A percentile compares a stretch with the other conserved stretches of the same genome.
Evolutionary conservation across 2,888 invertebrate species (phyloP).

Genomic region (Xanthia togata): DNA sequence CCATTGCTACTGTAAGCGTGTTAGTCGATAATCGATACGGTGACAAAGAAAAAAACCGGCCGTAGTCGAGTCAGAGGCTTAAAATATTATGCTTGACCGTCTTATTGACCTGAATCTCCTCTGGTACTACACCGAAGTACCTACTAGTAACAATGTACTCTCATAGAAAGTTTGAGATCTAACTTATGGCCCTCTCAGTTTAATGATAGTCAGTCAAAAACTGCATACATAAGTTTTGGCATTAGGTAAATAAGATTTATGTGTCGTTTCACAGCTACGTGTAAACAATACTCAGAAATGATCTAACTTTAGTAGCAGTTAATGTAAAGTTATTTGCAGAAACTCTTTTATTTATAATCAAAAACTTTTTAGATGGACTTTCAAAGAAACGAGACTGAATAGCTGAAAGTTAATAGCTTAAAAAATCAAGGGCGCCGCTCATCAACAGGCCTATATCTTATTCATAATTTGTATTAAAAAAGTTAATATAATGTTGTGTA

Average conservation of each 20-base stretch:
- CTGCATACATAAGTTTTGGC: constrained; percentile 47
- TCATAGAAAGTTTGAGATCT: constrained; percentile 40
- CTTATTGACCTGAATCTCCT: constrained; percentile 24
- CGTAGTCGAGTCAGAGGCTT: neutral
- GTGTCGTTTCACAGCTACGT: constrained; percentile 25
- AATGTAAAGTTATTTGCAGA: constrained; percentile 36
- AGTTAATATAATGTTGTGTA: constrained; percentile 17
- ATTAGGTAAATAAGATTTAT: constrained; percentile 57
- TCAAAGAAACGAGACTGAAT: constrained; percentile 1
- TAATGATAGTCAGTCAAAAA: constrained; percentile 52
- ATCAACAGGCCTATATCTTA: constrained; percentile 23
- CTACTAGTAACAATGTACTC: constrained; percentile 47
- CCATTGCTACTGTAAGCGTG: neutral
- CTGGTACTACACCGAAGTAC: constrained; percentile 14
- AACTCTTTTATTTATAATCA: constrained; percentile 27
- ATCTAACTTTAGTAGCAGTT: constrained; percentile 35
- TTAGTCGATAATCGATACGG: neutral
- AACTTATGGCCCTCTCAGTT: constrained; percentile 33
- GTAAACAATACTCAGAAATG: constrained; percentile 28
- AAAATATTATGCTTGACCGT: neutral
- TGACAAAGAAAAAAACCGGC: neutral
- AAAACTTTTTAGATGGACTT: constrained; percentile 43
- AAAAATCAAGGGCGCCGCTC: neutral
- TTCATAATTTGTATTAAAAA: constrained; percentile 44
- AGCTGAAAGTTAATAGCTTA: constrained; percentile 26